Conservation (phyloP, 23 tunicate species). For the Styela clava region DNA sequence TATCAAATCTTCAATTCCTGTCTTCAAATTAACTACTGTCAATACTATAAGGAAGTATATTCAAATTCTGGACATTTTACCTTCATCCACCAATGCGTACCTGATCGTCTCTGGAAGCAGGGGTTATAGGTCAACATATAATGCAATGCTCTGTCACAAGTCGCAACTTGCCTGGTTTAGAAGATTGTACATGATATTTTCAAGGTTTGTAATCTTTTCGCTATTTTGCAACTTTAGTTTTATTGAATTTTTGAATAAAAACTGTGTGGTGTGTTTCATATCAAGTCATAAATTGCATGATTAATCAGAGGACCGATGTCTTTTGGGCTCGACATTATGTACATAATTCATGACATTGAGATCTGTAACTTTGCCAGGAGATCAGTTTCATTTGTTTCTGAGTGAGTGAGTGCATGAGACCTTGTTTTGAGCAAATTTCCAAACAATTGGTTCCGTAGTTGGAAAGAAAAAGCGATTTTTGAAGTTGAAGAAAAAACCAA, state of each 20-base stretch:
- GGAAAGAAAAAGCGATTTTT: too few relatives aligned
- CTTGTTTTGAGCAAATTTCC: too few relatives aligned
- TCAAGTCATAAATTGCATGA: too few relatives aligned
- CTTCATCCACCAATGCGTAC: constrained; percentile 8
- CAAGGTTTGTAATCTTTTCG: constrained; percentile 31
- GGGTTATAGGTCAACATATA: constrained; percentile 33
- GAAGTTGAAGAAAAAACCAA: too few relatives aligned
- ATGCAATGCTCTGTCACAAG: constrained; percentile 73
- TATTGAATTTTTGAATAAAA: not conserved
- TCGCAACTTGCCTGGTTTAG: constrained; percentile 73
- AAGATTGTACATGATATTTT: constrained; percentile 49
- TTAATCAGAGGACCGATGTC: too few relatives aligned
- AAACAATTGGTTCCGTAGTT: too few relatives aligned
- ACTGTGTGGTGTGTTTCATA: too few relatives aligned
- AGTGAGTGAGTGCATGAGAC: too few relatives aligned
- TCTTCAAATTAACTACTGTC: constrained; percentile 34
- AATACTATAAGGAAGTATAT: constrained; percentile 42
- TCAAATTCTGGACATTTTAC: constrained; percentile 49
- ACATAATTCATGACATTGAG: too few relatives aligned
- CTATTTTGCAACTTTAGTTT: not conserved
- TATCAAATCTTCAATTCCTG: constrained; percentile 14
- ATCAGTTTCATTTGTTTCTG: too few relatives aligned
- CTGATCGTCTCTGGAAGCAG: not conserved
- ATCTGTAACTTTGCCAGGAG: too few relatives aligned
- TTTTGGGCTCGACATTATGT: too few relatives aligned